Evolutionary conservation across 2,888 invertebrate species (phyloP), one percentile per base, ranked within the genome.

Genomic region (Protophormia terraenovae): DNA sequence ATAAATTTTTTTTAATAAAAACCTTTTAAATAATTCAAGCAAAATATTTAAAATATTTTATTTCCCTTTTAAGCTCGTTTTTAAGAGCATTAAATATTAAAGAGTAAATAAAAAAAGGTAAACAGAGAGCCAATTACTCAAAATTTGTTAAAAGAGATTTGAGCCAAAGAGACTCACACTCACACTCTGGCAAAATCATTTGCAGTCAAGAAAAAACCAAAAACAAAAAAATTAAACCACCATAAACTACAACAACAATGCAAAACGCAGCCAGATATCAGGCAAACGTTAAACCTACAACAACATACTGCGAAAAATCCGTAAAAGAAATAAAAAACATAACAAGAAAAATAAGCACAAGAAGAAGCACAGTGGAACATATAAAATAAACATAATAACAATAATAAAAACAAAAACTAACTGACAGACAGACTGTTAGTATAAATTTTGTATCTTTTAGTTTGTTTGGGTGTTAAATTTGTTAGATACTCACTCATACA

Each of bases 221-320:
- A 32, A 27, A 72, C 6, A 29, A 35, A 32, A 22, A 64, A 80
- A 50, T 55, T 64, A 67, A 75, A 69, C 22, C 69, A 82, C 62
- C 77, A 78, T 81, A 85, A 85, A 78, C 73, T 82, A 85, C 85
- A 85, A 85, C 85, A 85, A 85, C 85, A 82, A 85, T 5, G 22
- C 50, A 22, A 82, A 82, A 81, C 77, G 78, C 82, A 85, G 82
- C 58, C 85, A 85, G 82, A 82, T 79, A 85, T 75, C 78, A 82
- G 78, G 73, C 78, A 79, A 85, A 85, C 85, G 85, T 85, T 79
- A 82, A 82, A 50, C 53, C 58, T 75, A 80, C 73, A 80, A 80
- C 80, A 80, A 80, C 80, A 80, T 53, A 71, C 69, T 82, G 78
- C 73, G 69, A 85, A 71, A 81, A 81, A 62, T 45, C 14, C n/a